phyloP scores from a whole-genome alignment of 2,797 vertebrate genomes.

The Manis crassicaudata region DNA sequence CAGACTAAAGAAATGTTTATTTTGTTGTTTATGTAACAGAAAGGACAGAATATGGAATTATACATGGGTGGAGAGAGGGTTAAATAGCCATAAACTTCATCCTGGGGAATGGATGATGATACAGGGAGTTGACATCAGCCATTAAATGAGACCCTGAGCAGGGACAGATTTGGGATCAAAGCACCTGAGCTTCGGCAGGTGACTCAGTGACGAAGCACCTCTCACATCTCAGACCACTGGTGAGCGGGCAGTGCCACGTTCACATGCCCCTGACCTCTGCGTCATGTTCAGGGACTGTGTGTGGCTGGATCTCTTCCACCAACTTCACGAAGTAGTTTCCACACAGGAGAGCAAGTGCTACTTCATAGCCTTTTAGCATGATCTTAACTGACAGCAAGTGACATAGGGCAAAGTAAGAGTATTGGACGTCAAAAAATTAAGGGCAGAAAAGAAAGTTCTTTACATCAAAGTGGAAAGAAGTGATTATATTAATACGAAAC shows the following conservation, averaged over 20 bases:
- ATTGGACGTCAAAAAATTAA: background rate
- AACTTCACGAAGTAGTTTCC: background rate
- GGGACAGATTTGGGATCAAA: background rate
- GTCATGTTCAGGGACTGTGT: background rate
- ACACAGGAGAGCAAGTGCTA: background rate
- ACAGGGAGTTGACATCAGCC: slow-evolving; percentile 59
- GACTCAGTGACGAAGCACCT: background rate
- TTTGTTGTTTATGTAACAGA: background rate
- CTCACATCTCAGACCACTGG: background rate
- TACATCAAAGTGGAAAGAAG: background rate
- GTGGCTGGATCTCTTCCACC: too few species aligned
- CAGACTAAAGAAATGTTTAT: slow-evolving; percentile 38
- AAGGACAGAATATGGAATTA: slow-evolving; percentile 67
- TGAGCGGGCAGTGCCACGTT: too few species aligned
- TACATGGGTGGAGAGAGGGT: slow-evolving; percentile 57
- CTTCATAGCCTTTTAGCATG: background rate
- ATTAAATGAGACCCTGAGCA: slow-evolving; percentile 32
- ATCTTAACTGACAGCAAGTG: background rate
- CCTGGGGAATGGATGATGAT: slow-evolving; percentile 52
- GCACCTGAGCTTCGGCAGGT: background rate
- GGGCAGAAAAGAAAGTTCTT: background rate
- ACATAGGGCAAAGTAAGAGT: background rate
- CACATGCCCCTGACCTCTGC: background rate
- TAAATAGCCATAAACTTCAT: slow-evolving; percentile 68
- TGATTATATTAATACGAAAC: background rate